These are phyloP conservation scores for Lithodes maja DNA, from an alignment of 2,888 invertebrate species.

Conservation along the genomic window DNA sequence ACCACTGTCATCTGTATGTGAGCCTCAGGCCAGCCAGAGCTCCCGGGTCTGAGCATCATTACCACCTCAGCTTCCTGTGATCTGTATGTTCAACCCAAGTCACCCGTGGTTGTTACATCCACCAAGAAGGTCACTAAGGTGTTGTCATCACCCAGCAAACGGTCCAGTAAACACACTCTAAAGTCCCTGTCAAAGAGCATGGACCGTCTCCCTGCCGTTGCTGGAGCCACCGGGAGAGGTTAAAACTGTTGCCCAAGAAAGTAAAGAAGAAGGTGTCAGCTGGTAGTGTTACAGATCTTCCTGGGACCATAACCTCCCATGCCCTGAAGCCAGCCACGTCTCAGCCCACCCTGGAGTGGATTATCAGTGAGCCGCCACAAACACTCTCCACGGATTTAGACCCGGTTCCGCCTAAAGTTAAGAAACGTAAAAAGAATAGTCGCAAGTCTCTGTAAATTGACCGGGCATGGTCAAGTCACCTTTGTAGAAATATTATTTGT, in stretches of 20 bases:
- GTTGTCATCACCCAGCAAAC: conserved; percentile 55
- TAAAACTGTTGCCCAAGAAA: conserved; percentile 59
- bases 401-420: conserved; percentile 56
- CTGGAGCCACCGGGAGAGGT: conserved; percentile 59
- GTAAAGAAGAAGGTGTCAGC: conserved; percentile 60
- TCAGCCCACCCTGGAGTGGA: conserved; percentile 60
- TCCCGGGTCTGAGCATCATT: conserved; percentile 55
- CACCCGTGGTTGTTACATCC: conserved; percentile 53
- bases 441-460: conserved; percentile 53
- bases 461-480: not conserved
- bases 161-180: conserved; percentile 57
- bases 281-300: conserved; percentile 57
- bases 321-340: conserved; percentile 59
- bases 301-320: conserved; percentile 51
- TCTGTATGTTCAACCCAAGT: conserved; percentile 54
- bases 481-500: not conserved
- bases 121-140: conserved; percentile 55
- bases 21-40: conserved; percentile 61
- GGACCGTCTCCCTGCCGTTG: conserved; percentile 59
- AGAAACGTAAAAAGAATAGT: conserved; percentile 59
- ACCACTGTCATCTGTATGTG: conserved; percentile 61
- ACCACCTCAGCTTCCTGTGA: conserved; percentile 61
- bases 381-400: conserved; percentile 51
- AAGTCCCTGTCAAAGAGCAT: conserved; percentile 64
- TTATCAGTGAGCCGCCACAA: conserved; percentile 59